Percentiles rank a stretch among this genome's conserved stretches.
Evolutionary conservation across 2,888 invertebrate species (phyloP).

Genomic region (Campaea margaritaria): DNA sequence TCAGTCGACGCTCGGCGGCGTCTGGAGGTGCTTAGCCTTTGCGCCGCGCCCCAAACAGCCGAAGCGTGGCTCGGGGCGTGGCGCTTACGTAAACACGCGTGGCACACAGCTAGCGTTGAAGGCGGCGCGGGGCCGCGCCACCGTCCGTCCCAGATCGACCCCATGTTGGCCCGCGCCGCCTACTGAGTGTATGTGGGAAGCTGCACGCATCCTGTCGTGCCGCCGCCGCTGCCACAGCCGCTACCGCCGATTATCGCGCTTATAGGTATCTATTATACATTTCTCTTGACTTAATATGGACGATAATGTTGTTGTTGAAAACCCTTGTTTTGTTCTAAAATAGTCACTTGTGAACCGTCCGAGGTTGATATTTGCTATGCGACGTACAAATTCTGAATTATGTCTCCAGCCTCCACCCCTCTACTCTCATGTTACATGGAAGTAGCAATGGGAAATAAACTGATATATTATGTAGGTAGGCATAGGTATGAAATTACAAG

Average conservation of each 20-base stretch:
- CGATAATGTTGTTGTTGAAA: conserved; percentile 3
- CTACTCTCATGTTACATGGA: conserved; percentile 11
- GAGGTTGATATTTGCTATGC: conserved; percentile 14
- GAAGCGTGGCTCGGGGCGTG: conserved; percentile 84
- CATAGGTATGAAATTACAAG: not conserved
- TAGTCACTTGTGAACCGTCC: conserved; percentile 1
- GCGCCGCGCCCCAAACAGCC: conserved; percentile 83
- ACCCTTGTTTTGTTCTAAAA: conserved; percentile 8
- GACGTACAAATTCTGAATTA: conserved; percentile 4
- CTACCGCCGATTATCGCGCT: conserved; percentile 73
- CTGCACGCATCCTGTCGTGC: conserved; percentile 67
- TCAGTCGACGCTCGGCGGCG: conserved; percentile 83
- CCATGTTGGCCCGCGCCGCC: conserved; percentile 80
- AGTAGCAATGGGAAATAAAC: no score
- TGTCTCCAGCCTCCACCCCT: conserved; percentile 2
- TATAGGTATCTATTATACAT: conserved; percentile 68
- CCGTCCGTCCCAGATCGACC: conserved; percentile 79
- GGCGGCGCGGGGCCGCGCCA: conserved; percentile 78
- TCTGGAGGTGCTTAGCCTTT: conserved; percentile 79
- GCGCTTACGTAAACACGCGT: conserved; percentile 85
- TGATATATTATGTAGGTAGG: not conserved
- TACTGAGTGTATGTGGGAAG: conserved; percentile 74
- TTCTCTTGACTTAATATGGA: conserved; percentile 7
- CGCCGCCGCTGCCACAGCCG: conserved; percentile 77
- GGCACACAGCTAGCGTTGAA: conserved; percentile 63